Base-by-base conservation (phyloP, 2,888 invertebrate species). In the Quadriops clusia region DNA sequence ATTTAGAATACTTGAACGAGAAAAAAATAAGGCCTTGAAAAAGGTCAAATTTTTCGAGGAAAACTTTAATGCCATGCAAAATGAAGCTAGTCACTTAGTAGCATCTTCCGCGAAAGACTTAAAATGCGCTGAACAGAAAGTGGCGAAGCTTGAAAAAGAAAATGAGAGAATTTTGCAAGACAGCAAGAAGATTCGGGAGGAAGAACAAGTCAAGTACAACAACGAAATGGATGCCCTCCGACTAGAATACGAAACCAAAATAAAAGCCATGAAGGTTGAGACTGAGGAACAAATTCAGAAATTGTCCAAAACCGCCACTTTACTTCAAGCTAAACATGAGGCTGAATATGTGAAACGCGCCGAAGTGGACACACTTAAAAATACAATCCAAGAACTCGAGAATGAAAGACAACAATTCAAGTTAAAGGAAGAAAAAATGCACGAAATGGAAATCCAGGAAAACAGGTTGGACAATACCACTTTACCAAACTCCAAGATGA, bases 401-500 rank as follows among this genome's bases (percentile, higher is more conserved):
- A 44, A 65, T 44, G 47, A 67, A 40, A 54, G n/a, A n/a, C n/a
- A n/a, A n/a, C n/a, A n/a, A n/a, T n/a, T n/a, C n/a, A 53, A 56
- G 21, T 58, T 63, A 14, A 61, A 60, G 24, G 63, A 67, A 37
- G 48, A 53, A 28, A 63, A 65, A 22, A 51, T 64, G 10, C 30
- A 41, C n/a, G 28, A 23, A 3, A 44, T 54, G 38, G 52, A 51
- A 22, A 49, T 43, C 17, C 56, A 59, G 36, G 34, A 28, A 8
- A 40, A 44, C 23, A n/a, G 78, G 30, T 64, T 83, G 8, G 81
- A 84, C 48, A 73, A 76, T 39, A 70, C 77, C 1, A 76, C 76
- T 0, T 62, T 83, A n/a, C 72, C 77, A 39, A 77, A 77, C 11
- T 83, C 84, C 1, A 77, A 80, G 50, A 72, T 74, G 1, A 70